Base-by-base conservation (phyloP, 2,888 invertebrate species). In the Electrophaes corylata region DNA sequence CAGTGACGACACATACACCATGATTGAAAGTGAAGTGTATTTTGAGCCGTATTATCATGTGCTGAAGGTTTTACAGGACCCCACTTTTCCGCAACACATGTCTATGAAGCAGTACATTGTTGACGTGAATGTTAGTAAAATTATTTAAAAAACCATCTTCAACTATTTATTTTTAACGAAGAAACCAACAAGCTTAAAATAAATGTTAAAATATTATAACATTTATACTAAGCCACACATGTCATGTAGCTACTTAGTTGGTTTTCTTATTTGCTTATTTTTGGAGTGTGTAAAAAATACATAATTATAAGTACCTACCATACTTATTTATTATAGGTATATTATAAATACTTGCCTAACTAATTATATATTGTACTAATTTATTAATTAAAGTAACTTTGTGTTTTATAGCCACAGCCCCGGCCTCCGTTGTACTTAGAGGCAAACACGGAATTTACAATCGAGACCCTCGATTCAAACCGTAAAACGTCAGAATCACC, bases 1-100 rank as follows among this genome's bases (percentile, higher is more conserved):
- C 44, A 73, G 74, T 20, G 66, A 71, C 10, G 79, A 79, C 11
- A 50, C 54, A 1, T 89, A 83, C 67, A 79, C 92, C 0, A 95
- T 97, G 95, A 93, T 96, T 23, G 96, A 97, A 81, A 94, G 96
- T 45, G 94, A 94, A 60, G 94, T 95, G 0, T 97, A 95, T 79
- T 97, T 96, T 79, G 96, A 96, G 75, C 95, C 96, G 0, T 97
- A 97, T 76, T 90, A 93, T 60, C 95, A 96, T 67, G 95, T 96
- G 0, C 86, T 96, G 47, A 92, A 91, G 63, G 95, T 94, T 33
- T 78, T 97, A 20, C 93, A 95, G 75, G 84, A 86, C 4, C 92
- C 95, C 33, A 75, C 82, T 11, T 88, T 91, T 62, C 83, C 91
- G 1, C 75, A 86, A 2, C 87, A 92, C 39, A 93, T 96, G 68